Evolutionary conservation across 2,888 invertebrate genomes (phyloP).

Genomic region (Xylota segnis): DNA sequence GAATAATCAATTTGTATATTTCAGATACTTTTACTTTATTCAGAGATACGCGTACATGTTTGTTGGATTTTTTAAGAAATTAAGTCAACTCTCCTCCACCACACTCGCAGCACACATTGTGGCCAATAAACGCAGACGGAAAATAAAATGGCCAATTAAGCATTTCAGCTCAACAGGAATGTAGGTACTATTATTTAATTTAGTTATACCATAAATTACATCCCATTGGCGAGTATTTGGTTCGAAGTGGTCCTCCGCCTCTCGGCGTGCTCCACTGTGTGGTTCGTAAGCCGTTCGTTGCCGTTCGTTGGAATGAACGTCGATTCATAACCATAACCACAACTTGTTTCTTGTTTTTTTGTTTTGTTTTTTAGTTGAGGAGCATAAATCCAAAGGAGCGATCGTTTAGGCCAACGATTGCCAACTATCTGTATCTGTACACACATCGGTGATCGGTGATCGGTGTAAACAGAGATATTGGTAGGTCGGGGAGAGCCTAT

Average conservation of each 20-base stretch:
- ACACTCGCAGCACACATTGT: neutral
- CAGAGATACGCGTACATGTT: conserved; percentile 9
- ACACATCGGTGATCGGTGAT: conserved; percentile 37
- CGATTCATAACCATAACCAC: conserved; percentile 78
- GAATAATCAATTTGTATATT: conserved; percentile 34
- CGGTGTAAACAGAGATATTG: conserved; percentile 10
- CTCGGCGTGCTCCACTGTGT: neutral
- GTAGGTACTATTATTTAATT: conserved; percentile 75
- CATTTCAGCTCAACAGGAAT: conserved; percentile 49
- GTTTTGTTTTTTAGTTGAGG: conserved; percentile 8
- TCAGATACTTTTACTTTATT: conserved; percentile 12
- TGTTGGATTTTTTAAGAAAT: conserved; percentile 11
- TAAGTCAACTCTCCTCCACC: conserved; percentile 13
- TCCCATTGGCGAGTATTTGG: conserved; percentile 68
- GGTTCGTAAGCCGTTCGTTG: conserved; percentile 13
- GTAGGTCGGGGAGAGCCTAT: conserved; percentile 23
- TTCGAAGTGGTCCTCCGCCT: conserved; percentile 42
- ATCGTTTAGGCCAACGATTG: conserved; percentile 67
- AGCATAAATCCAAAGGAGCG: conserved; percentile 65
- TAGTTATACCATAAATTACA: conserved; percentile 76
- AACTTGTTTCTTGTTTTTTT: conserved; percentile 60
- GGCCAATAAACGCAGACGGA: conserved; percentile 50
- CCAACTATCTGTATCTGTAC: conserved; percentile 26
- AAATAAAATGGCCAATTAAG: conserved; percentile 76
- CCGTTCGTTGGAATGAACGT: conserved; percentile 50